Evolutionary conservation across 2,888 invertebrate species (phyloP).

Genomic region (Rhamnusium bicolor): DNA sequence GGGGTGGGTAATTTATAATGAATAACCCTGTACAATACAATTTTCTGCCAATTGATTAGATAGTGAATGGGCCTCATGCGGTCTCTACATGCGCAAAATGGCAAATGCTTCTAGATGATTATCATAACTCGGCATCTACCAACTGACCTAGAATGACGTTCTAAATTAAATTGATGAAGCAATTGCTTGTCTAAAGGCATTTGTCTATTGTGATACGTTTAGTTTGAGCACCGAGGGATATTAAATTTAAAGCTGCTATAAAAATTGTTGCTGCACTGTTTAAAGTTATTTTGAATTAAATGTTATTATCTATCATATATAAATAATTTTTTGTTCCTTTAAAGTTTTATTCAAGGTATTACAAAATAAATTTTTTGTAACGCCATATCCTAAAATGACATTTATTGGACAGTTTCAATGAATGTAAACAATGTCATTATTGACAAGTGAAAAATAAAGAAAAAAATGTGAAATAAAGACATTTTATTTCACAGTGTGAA

Average conservation of each 20-base stretch:
- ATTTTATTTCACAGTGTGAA: no score
- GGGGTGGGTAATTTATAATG: no score
- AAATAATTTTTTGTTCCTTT: no score
- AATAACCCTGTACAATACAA: not conserved
- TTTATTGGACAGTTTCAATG: no score
- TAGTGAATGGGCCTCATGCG: not conserved
- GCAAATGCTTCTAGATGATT: not conserved
- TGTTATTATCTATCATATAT: no score
- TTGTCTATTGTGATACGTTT: not conserved
- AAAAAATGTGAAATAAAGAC: no score
- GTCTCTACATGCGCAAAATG: not conserved
- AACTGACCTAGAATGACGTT: not conserved
- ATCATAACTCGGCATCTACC: constrained; percentile 2
- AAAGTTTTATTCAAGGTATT: no score
- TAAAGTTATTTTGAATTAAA: no score
- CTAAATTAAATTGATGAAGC: not conserved
- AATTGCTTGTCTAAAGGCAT: not conserved
- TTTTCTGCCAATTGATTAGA: not conserved
- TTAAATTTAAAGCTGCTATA: not conserved
- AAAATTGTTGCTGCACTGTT: not conserved
- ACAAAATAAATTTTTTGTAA: no score
- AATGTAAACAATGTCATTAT: no score
- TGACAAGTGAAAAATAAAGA: no score
- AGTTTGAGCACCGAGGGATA: not conserved
- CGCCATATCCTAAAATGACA: no score